phyloP scores from a whole-genome alignment of 2,797 vertebrate species.

The Acipenser ruthenus region DNA sequence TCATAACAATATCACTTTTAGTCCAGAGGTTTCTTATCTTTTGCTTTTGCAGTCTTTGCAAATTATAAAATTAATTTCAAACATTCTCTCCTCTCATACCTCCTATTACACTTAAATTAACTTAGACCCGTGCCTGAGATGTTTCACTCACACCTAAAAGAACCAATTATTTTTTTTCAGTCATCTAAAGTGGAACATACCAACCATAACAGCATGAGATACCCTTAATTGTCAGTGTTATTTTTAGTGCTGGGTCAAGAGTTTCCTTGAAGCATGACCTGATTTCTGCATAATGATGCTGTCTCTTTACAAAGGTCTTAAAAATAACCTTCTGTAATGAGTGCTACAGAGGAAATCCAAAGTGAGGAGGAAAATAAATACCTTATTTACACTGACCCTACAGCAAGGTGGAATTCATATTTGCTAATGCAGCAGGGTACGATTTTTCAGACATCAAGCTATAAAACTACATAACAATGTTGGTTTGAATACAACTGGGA shows the following conservation, averaged over 20 bases:
- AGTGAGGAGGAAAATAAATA: constrained; percentile 17
- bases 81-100: constrained; percentile 13
- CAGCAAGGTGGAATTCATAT: constrained; percentile 15
- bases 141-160: constrained; percentile 59
- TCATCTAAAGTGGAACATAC: constrained; percentile 26
- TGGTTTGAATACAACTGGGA: not conserved
- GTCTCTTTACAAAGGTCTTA: constrained; percentile 31
- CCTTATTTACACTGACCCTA: constrained; percentile 12
- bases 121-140: constrained; percentile 15
- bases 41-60: constrained; percentile 25
- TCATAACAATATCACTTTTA: not conserved
- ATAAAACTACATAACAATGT: not conserved
- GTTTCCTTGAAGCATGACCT: constrained; percentile 33
- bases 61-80: constrained; percentile 62
- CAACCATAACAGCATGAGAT: constrained; percentile 31
- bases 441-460: not conserved
- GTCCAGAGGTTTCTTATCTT: constrained; percentile 7
- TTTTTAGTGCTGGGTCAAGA: constrained; percentile 47
- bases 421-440: constrained; percentile 4
- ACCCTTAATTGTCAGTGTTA: constrained; percentile 43
- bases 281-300: constrained; percentile 39
- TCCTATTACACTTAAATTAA: constrained; percentile 25
- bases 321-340: constrained; percentile 28
- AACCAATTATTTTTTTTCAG: constrained; percentile 60
- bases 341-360: constrained; percentile 10